Evolutionary conservation across 2,888 invertebrate species (phyloP).

Genomic region (Calliphora vomitoria): DNA sequence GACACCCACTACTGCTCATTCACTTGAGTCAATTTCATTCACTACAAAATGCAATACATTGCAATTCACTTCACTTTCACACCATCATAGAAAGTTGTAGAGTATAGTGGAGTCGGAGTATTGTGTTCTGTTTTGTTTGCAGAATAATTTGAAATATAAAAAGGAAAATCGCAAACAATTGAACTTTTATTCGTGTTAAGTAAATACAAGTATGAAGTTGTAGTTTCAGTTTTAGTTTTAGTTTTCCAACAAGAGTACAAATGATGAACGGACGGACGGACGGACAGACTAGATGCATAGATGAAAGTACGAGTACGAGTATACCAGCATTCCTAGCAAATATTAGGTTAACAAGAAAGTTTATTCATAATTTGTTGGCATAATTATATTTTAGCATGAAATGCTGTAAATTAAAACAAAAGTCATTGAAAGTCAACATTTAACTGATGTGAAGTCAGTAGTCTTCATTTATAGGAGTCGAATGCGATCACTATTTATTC

Average conservation of each 20-base stretch:
- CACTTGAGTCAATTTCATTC: background rate
- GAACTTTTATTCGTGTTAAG: conserved; percentile 55
- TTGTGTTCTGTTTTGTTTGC: background rate
- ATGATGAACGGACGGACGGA: background rate
- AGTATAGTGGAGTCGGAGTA: conserved; percentile 36
- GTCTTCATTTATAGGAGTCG: too few relatives aligned
- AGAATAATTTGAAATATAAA: conserved; percentile 17
- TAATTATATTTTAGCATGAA: too few relatives aligned
- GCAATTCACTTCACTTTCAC: conserved; percentile 38
- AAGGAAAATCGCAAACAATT: conserved; percentile 43
- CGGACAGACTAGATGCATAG: background rate
- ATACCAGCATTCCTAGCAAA: background rate
- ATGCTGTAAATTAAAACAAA: too few relatives aligned
- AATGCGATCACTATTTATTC: too few relatives aligned
- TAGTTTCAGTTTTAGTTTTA: conserved; percentile 14
- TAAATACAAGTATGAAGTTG: conserved; percentile 42
- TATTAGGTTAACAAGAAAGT: background rate
- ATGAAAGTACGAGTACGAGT: conserved; percentile 15
- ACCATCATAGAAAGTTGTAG: background rate
- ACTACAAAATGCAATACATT: background rate
- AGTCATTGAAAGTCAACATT: too few relatives aligned
- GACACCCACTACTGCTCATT: background rate
- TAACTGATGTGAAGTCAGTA: too few relatives aligned
- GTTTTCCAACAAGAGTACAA: conserved; percentile 4
- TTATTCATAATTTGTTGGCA: background rate